A percentile compares a stretch with the other conserved stretches of the same genome.
Evolutionary conservation across 2,113 vertebrate genomes (phyloP).

Genomic region (Notothenia coriiceps): DNA sequence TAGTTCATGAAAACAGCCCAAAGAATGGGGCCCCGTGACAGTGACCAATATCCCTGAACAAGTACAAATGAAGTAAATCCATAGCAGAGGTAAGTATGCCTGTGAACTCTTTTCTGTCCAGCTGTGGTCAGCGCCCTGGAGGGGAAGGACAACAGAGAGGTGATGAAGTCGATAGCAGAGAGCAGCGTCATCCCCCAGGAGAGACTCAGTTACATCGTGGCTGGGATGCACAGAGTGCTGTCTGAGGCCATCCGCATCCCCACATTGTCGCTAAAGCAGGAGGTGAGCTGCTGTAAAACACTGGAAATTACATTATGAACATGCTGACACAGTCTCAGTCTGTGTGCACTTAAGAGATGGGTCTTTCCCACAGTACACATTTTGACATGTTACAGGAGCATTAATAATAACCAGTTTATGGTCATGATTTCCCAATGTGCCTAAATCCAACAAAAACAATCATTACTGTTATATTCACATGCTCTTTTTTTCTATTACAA

Average conservation of each 20-base stretch:
- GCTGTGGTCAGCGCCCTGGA: slow-evolving; percentile 88
- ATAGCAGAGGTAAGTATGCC: background rate
- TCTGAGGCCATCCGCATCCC: slow-evolving; percentile 87
- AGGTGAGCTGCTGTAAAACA: slow-evolving; percentile 65
- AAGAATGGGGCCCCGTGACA: background rate
- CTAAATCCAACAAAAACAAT: background rate
- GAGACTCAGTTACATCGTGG: slow-evolving; percentile 83
- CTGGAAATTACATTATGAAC: background rate
- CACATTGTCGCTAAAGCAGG: slow-evolving; percentile 84
- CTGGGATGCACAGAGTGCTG: slow-evolving; percentile 87
- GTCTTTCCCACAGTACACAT: background rate
- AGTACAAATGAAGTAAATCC: no score
- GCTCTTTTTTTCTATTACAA: background rate
- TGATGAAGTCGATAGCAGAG: slow-evolving; percentile 81
- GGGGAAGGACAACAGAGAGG: slow-evolving; percentile 88
- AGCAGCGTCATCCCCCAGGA: slow-evolving; percentile 83
- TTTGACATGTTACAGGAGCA: background rate
- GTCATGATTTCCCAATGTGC: background rate
- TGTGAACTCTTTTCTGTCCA: slow-evolving; percentile 59
- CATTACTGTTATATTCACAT: background rate
- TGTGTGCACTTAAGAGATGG: background rate
- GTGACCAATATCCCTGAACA: background rate
- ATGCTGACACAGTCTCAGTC: background rate
- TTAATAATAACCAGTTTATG: background rate
- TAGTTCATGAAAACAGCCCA: background rate